Evolutionary conservation across 2,797 vertebrate genomes (phyloP), one percentile per base, ranked within the genome.

Genomic region (Mormyrus proboscirostris): DNA sequence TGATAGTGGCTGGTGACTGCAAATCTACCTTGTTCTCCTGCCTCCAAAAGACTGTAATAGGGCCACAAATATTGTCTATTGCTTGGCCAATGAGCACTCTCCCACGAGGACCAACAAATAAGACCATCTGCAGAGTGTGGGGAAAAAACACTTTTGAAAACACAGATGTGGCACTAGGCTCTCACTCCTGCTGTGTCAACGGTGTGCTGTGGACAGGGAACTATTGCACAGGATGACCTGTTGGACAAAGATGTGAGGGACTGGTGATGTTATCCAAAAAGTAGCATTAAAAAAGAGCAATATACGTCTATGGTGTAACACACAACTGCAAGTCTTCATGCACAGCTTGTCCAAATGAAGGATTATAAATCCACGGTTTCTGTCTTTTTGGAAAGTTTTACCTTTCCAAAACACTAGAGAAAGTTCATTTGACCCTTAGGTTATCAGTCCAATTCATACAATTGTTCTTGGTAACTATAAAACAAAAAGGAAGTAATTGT

Each of bases 91-190:
- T 87, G 29, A 38, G 33, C 29, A 41, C 19, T 16, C 29, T 25
- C 33, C 47, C 29, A 29, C 47, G 14, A 69, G 19, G 62, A 50
- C 47, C 87, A 73, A 73, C 7, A 57, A 14, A 16, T 49, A 62
- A 73, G 44, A 33, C 22, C 47, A 73, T 33, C 14, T 33, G 41
- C 57, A 14, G 25, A 51, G 50, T 87, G 50, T 2, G n/a, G 19
- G 53, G 19, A 86, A 29, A 55, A 29, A 38, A 0, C 25, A 55
- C 51, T 55, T 55, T 9, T 86, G 51, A 49, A 57, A 86, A 86
- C 29, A 62, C 38, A 88, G 55, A 47, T 88, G 57, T 87, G 86
- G 86, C 57, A 44, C n/a, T 88, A 49, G 86, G 57, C 55, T 88
- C 55, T 88, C 33, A 62, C 41, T 41, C 86, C 3, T 88, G 55